Percentiles rank a stretch among this genome's conserved stretches.
These are phyloP conservation scores for Parnassius mnemosyne DNA, from an alignment of 2,888 invertebrate genomes.

Conservation along the genomic window DNA sequence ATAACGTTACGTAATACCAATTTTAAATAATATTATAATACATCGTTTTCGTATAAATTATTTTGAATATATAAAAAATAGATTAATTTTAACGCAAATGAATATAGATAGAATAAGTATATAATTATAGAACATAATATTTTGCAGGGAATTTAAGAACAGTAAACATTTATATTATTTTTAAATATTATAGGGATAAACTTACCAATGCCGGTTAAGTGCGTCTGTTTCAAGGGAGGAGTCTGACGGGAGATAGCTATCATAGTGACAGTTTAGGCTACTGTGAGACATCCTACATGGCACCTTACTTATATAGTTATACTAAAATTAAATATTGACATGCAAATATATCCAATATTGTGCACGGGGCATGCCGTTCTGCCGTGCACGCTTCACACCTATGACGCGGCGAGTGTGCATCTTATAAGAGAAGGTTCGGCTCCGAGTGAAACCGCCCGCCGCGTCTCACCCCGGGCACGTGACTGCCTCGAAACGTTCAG, in stretches of 20 bases:
- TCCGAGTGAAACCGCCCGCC: conserved; percentile 70
- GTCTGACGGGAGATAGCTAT: conserved; percentile 75
- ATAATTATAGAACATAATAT: too few relatives aligned
- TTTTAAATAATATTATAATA: too few relatives aligned
- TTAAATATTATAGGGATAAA: conserved; percentile 27
- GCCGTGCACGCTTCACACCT: conserved; percentile 72
- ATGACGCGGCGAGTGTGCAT: conserved; percentile 76
- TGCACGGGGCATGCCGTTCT: conserved; percentile 69
- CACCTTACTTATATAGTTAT: conserved; percentile 62
- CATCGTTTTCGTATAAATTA: too few relatives aligned
- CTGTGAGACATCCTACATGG: conserved; percentile 80
- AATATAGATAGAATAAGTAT: too few relatives aligned
- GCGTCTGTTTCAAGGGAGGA: conserved; percentile 76
- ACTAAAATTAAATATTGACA: conserved; percentile 58
- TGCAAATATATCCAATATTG: conserved; percentile 47
- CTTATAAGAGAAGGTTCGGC: conserved; percentile 73
- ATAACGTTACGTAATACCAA: too few relatives aligned
- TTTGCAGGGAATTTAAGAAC: too few relatives aligned
- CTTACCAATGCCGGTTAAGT: conserved; percentile 76
- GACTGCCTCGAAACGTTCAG: conserved; percentile 69
- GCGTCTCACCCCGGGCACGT: conserved; percentile 79
- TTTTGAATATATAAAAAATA: background rate
- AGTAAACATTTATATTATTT: background rate
- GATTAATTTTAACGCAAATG: background rate
- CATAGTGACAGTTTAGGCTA: conserved; percentile 76